A percentile compares a stretch with the other conserved stretches of the same genome.
These are phyloP conservation scores for Brachypalpus laphriformis DNA, from an alignment of 2,888 invertebrate genomes.

Conservation along the genomic window DNA sequence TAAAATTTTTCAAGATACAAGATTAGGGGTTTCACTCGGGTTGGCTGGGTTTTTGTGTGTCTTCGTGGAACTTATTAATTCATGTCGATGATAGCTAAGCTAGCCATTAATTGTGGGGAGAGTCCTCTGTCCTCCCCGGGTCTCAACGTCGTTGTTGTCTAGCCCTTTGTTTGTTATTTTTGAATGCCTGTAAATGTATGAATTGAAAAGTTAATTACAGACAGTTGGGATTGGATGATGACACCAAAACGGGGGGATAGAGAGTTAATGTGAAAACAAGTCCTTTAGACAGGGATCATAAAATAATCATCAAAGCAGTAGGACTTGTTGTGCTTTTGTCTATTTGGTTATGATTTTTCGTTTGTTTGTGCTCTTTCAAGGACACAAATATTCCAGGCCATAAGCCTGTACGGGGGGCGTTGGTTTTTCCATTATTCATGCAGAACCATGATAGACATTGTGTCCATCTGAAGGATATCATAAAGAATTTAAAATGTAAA, in stretches of 20 bases:
- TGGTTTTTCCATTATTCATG: background rate
- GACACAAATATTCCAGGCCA: background rate
- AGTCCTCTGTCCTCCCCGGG: too few relatives aligned
- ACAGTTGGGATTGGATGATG: conserved; percentile 33
- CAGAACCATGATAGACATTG: background rate
- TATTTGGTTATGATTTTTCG: background rate
- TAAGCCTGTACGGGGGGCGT: background rate
- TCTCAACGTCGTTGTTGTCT: too few relatives aligned
- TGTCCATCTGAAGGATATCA: background rate
- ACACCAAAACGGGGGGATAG: background rate
- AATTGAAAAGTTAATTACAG: conserved; percentile 60
- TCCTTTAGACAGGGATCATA: background rate
- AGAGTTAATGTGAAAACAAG: conserved; percentile 1
- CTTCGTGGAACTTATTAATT: conserved; percentile 66
- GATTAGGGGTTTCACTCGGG: conserved; percentile 36
- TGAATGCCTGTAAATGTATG: conserved; percentile 21
- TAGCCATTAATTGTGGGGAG: conserved; percentile 35
- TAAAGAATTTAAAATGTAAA: background rate
- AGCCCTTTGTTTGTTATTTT: conserved; percentile 44
- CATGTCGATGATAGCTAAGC: conserved; percentile 62
- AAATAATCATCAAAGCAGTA: conserved; percentile 10
- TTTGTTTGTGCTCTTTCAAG: background rate
- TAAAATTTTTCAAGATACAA: conserved; percentile 40
- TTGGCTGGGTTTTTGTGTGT: conserved; percentile 15
- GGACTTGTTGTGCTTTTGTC: background rate